A percentile compares a stretch with the other conserved stretches of the same genome.
These are phyloP conservation scores for Chelon labrosus DNA, from an alignment of 2,797 vertebrate genomes.

Conservation along the genomic window DNA sequence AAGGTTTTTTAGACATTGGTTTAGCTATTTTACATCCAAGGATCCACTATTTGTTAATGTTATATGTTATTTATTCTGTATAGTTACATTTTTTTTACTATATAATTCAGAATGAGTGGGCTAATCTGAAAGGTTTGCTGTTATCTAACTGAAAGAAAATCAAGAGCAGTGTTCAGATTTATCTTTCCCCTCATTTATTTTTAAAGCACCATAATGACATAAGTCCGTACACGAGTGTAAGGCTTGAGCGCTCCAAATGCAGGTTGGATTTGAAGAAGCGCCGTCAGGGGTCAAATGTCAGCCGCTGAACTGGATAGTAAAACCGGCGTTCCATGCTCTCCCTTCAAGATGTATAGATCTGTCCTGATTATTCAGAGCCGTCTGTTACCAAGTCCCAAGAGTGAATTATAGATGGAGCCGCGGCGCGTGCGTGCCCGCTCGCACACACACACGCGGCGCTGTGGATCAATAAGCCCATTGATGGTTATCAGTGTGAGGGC, in stretches of 20 bases:
- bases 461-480: conserved; percentile 81
- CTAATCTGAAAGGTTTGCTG: conserved; percentile 1
- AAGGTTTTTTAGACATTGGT: too few species aligned
- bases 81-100: too few species aligned
- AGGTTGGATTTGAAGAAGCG: conserved; percentile 2
- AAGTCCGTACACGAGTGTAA: background rate
- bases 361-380: conserved; percentile 69
- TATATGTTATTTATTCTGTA: too few species aligned
- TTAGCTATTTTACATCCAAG: too few species aligned
- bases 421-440: conserved; percentile 13
- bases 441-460: conserved; percentile 26
- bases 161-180: too few species aligned
- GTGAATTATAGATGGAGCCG: conserved; percentile 69
- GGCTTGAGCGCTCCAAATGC: background rate
- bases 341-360: conserved; percentile 68
- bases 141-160: background rate
- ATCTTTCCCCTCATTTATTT: background rate
- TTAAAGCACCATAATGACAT: background rate
- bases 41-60: too few species aligned
- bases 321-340: conserved; percentile 52
- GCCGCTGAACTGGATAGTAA: conserved; percentile 33
- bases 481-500: conserved; percentile 84
- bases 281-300: conserved; percentile 42
- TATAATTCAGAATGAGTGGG: too few species aligned
- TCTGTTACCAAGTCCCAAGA: conserved; percentile 67